phyloP scores from a whole-genome alignment of 2,797 vertebrate genomes.

The Melanotaenia pygmaea region DNA sequence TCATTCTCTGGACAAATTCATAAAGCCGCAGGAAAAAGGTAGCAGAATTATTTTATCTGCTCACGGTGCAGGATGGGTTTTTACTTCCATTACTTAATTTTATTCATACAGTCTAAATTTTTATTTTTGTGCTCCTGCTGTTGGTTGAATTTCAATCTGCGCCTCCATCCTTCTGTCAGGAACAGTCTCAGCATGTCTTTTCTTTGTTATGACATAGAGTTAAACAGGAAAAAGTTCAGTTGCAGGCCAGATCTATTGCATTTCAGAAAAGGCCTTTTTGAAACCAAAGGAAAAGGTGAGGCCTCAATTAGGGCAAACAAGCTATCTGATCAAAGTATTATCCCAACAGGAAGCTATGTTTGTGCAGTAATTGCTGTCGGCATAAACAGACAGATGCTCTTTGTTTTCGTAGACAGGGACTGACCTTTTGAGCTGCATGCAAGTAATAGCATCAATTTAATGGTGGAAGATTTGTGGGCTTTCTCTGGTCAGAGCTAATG shows the following conservation, averaged over 20 bases:
- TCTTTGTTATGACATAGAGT: conserved; percentile 1
- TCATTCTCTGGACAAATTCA: background rate
- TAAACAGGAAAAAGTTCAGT: conserved; percentile 4
- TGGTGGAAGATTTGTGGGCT: conserved; percentile 46
- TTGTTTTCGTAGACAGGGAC: conserved; percentile 61
- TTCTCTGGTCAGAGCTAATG: conserved; percentile 39
- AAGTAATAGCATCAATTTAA: conserved; percentile 74
- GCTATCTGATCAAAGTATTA: conserved; percentile 57
- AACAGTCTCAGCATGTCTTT: conserved; percentile 3
- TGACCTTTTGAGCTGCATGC: conserved; percentile 65
- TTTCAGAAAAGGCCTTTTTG: conserved; percentile 6
- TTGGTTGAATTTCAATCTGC: background rate
- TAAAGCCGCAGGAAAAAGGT: background rate
- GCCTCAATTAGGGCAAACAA: conserved; percentile 31
- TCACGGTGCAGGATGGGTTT: background rate
- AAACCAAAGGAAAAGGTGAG: too few species aligned
- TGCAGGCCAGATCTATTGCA: conserved; percentile 7
- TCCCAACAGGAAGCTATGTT: conserved; percentile 20
- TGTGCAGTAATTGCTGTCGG: conserved; percentile 40
- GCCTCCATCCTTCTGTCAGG: background rate
- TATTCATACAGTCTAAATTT: background rate
- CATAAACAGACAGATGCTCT: conserved; percentile 65
- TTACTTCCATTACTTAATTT: background rate
- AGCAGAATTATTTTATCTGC: background rate
- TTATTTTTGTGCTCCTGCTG: background rate